Evolutionary conservation across 1,140 invertebrate species (phyloP), one percentile per base, ranked within the genome.

Genomic region (Holotrichia oblita): DNA sequence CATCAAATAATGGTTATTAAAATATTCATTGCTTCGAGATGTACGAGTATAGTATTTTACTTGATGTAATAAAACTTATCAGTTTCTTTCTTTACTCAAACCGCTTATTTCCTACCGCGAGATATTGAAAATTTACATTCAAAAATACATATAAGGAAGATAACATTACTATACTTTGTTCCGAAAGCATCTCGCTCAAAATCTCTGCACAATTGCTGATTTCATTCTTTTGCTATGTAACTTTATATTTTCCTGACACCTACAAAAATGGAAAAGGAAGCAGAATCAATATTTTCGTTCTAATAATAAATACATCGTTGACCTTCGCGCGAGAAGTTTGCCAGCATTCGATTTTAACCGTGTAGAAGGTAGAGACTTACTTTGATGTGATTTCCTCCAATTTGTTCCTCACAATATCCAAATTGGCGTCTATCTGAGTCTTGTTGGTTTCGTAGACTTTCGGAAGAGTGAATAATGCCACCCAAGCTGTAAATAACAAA

Each of bases 401-500:
- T 89, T 98, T 97, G 85, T 91, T 93, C 87, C 92, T 92, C 79
- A 95, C 95, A 86, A 98, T 87, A 84, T 95, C 94, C 81, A 98
- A 88, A 88, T 98, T 96, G 87, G 96, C 93, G 89, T 99, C 97
- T 86, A 99, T 98, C 88, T 97, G 96, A 84, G 94, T 92, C 90
- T 99, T 97, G 91, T 99, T 98, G 88, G 96, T 95, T 90, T 99
- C 97, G 87, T 99, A 99, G 27, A 98, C 93, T 90, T 99, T 99
- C 27, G 98, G 98, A 87, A 99, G 89, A 80, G 97, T 95, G 91
- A 99, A 99, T 80, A 98, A 89, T 79, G 93, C 94, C 81, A 99
- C 92, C 86, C 97, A 96, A 84, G 92, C 96, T 98, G 42, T 92
- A 91, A 83, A 82, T 83, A 81, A 86, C 78, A 87, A 87, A 84